Base-by-base conservation (phyloP, 1,140 invertebrate species). In the Oppia nitens region DNA sequence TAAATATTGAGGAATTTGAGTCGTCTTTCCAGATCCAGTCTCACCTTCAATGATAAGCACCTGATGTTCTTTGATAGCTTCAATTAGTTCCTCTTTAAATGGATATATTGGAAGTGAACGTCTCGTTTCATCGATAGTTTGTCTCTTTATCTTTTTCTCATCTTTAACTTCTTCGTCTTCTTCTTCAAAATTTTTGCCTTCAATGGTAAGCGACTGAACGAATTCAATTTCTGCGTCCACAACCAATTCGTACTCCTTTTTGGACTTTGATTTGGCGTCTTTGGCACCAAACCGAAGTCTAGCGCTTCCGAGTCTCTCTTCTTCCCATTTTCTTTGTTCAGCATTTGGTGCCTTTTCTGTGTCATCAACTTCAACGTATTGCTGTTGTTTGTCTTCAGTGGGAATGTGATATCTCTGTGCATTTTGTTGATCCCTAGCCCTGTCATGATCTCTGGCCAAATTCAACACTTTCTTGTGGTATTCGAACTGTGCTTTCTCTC, bases 181-280 rank as follows among this genome's bases (percentile, higher is more conserved):
- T 60, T 62, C 59, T 63, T 63, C 26, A 63, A 27, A 20, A 59
- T 66, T 62, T 62, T 79, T 81, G n/a, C 91, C 93, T 51, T 90
- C 84, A 70, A 96, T 79, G 68, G 84, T 83, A 0, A 97, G 70
- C 0, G 89, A 84, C 76, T 97, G 88, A 53, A 98, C 85, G 75
- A 99, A 99, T 66, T 97, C 91, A 67, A 99, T 94, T 72, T 94
- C 86, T 72, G 93, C 92, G 69, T 97, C 93, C 57, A 98, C 71
- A 9, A 99, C 72, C 29, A 94, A 75, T 64, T 97, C 91, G 75
- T 98, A 97, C 60, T 94, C 84, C 69, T 92, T 80, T 58, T 67
- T 48, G 64, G 63, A 51, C 56, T 65, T 65, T 73, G 74, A 68
- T 79, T 74, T 84, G 24, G 81, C 82, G 76, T 95, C 84, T 73